Evolutionary conservation across 2,888 invertebrate genomes (phyloP).

Genomic region (Desoria tigrina): DNA sequence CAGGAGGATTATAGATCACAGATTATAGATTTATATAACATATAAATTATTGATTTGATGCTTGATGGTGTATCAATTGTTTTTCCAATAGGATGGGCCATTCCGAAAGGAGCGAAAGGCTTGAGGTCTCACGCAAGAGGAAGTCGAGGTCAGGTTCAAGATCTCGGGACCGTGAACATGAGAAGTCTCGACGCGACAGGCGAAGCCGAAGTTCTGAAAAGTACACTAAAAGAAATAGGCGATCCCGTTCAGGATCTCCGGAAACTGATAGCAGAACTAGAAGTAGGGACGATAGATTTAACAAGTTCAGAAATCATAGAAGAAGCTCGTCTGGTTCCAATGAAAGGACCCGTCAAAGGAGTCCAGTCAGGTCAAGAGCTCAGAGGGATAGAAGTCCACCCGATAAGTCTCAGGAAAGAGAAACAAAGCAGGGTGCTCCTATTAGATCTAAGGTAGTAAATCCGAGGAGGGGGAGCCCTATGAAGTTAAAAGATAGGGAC

Average conservation of each 20-base stretch:
- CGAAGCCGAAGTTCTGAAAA: no score
- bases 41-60: no score
- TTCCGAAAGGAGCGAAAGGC: not conserved
- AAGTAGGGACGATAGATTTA: no score
- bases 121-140: conserved; percentile 1
- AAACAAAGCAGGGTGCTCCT: not conserved
- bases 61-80: no score
- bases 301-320: not conserved
- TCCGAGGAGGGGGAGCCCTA: not conserved
- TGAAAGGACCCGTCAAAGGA: not conserved
- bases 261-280: no score
- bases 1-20: no score
- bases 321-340: not conserved
- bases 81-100: no score
- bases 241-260: no score
- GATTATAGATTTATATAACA: no score
- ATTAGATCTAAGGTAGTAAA: not conserved
- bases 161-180: conserved; percentile 6
- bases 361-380: not conserved
- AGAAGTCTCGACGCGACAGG: conserved; percentile 2
- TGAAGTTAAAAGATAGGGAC: no score
- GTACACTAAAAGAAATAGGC: not conserved
- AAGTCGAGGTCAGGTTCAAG: not conserved
- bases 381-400: not conserved
- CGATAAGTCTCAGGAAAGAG: not conserved